Evolutionary conservation across 2,888 invertebrate genomes (phyloP).

Genomic region (Amiota minor): DNA sequence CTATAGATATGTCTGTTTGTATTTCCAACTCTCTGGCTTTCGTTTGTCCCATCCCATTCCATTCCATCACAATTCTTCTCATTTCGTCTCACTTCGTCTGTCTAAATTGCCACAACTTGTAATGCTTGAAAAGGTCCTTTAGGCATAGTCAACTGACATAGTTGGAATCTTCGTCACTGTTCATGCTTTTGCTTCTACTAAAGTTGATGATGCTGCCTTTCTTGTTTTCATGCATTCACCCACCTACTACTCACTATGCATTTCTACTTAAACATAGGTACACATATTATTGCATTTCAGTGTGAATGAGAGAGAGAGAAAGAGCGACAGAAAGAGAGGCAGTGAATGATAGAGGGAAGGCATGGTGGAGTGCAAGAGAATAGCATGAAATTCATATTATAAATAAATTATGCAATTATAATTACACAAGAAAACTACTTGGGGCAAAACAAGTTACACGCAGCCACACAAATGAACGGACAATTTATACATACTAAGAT

Average conservation of each 20-base stretch:
- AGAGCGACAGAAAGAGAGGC: background rate
- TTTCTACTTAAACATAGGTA: background rate
- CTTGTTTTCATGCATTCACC: background rate
- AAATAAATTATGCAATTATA: slow-evolving; percentile 67
- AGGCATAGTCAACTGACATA: slow-evolving; percentile 9
- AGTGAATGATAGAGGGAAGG: no score
- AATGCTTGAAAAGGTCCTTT: background rate
- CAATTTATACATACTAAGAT: background rate
- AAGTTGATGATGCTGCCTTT: no score
- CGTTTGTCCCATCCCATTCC: no score
- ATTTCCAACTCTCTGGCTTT: no score
- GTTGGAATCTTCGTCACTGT: background rate
- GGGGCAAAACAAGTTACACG: slow-evolving; percentile 59
- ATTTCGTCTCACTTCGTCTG: no score
- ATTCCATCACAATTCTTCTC: no score
- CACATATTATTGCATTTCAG: background rate
- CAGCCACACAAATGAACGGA: slow-evolving; percentile 32
- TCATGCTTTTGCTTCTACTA: background rate
- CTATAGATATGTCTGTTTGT: no score
- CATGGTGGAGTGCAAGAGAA: slow-evolving; percentile 44
- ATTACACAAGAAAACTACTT: slow-evolving; percentile 68
- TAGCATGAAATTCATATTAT: slow-evolving; percentile 67
- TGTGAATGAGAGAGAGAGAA: background rate
- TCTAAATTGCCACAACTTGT: background rate
- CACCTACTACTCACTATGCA: background rate